A percentile compares a stretch with the other conserved stretches of the same genome.
Evolutionary conservation across 2,888 invertebrate species (phyloP).

Genomic region (Parnassius glacialis): DNA sequence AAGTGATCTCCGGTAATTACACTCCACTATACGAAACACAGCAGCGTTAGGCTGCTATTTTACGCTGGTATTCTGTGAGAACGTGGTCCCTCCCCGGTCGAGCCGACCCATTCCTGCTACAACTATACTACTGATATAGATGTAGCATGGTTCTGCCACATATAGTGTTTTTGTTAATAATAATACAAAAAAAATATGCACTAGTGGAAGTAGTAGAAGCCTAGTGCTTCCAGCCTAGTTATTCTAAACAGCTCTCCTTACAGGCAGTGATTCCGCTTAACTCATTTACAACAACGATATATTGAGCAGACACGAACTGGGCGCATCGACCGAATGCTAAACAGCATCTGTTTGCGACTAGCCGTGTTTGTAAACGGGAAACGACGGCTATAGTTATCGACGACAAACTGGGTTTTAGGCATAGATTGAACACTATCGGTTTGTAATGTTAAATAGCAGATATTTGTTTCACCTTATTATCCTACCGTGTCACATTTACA

Average conservation of each 20-base stretch:
- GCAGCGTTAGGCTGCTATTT: no score
- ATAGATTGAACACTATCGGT: conserved; percentile 3
- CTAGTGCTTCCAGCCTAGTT: no score
- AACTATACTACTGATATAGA: no score
- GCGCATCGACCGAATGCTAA: conserved; percentile 14
- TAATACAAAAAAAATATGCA: not conserved
- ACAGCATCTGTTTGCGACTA: conserved; percentile 13
- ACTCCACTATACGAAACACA: no score
- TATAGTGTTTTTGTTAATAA: no score
- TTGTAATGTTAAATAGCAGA: not conserved
- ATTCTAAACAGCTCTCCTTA: conserved; percentile 3
- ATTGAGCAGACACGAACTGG: conserved; percentile 15
- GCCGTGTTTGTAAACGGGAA: conserved; percentile 17
- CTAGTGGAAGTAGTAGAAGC: not conserved
- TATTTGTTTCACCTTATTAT: not conserved
- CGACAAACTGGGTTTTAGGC: conserved; percentile 1
- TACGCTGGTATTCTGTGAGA: no score
- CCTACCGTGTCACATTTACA: no score
- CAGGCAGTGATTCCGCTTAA: conserved; percentile 15
- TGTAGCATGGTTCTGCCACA: no score
- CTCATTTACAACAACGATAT: conserved; percentile 22
- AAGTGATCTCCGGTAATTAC: no score
- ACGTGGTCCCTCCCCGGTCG: no score
- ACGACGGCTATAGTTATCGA: not conserved
- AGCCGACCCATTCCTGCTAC: no score